Conservation (phyloP, 1,140 invertebrate species). For the Drosophila bocqueti region DNA sequence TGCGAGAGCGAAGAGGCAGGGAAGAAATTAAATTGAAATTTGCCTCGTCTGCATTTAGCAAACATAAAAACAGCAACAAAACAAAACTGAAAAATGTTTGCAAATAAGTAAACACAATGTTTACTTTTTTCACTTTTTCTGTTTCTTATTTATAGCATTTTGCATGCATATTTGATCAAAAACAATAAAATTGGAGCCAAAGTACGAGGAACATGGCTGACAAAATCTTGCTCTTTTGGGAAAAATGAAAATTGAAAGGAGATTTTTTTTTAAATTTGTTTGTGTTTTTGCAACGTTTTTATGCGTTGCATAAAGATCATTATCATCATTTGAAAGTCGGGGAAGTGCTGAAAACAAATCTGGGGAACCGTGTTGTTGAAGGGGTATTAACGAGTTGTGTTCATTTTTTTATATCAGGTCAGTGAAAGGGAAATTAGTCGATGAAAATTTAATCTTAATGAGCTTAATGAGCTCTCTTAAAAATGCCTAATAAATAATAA, state of each 20-base stretch:
- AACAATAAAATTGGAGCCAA: constrained; percentile 43
- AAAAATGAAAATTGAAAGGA: constrained; percentile 40
- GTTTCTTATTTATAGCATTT: constrained; percentile 42
- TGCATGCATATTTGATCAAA: constrained; percentile 52
- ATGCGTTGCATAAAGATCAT: constrained; percentile 37
- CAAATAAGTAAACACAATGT: constrained; percentile 29
- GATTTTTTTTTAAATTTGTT: not conserved
- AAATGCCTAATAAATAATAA: not conserved
- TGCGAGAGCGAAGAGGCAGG: constrained; percentile 15
- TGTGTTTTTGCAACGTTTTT: constrained; percentile 2
- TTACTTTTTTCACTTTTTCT: constrained; percentile 14
- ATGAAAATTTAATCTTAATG: constrained; percentile 9
- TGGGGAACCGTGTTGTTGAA: constrained; percentile 4
- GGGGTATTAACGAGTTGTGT: constrained; percentile 31
- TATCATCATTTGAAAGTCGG: constrained; percentile 39
- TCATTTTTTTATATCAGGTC: constrained; percentile 11
- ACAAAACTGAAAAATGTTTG: constrained; percentile 11
- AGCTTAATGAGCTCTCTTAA: not conserved
- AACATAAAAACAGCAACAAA: constrained; percentile 25
- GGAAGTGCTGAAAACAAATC: constrained; percentile 34
- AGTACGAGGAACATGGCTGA: constrained; percentile 18
- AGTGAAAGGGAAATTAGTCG: constrained; percentile 35
- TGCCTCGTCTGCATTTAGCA: constrained; percentile 37
- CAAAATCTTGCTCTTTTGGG: constrained; percentile 37
- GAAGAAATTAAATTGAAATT: constrained; percentile 50